A percentile compares a stretch with the other conserved stretches of the same genome.
Evolutionary conservation across 2,888 invertebrate genomes (phyloP).

Genomic region (Monochamus alternatus): DNA sequence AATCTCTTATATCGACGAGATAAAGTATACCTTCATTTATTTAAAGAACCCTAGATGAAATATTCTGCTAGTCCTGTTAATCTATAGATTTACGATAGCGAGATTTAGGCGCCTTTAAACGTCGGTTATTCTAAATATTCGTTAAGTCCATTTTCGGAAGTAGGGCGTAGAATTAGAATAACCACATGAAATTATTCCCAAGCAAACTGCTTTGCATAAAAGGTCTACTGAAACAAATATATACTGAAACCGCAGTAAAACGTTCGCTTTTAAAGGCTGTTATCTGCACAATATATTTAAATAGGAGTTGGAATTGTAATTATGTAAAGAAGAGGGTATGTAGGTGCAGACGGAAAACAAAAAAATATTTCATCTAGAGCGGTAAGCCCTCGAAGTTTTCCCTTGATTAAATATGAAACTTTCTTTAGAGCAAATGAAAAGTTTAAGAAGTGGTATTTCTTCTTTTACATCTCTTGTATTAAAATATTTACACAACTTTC

Average conservation of each 20-base stretch:
- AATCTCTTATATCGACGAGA: too few species aligned
- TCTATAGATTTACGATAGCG: too few species aligned
- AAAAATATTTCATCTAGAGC: not conserved
- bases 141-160: not conserved
- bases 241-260: not conserved
- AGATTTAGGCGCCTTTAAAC: not conserved
- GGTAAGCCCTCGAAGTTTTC: too few species aligned
- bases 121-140: not conserved
- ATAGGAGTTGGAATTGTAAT: constrained; percentile 1
- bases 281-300: not conserved
- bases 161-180: not conserved
- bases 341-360: not conserved
- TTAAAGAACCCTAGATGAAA: too few species aligned
- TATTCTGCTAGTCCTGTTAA: too few species aligned
- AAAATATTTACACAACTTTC: too few species aligned
- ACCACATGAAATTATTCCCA: constrained; percentile 1
- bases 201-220: not conserved
- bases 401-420: too few species aligned
- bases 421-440: too few species aligned
- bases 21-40: too few species aligned
- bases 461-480: too few species aligned
- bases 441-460: too few species aligned
- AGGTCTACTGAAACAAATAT: not conserved
- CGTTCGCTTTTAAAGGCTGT: not conserved
- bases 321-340: not conserved